Conservation (phyloP, 2,888 invertebrate genomes). For the Mantis religiosa region DNA sequence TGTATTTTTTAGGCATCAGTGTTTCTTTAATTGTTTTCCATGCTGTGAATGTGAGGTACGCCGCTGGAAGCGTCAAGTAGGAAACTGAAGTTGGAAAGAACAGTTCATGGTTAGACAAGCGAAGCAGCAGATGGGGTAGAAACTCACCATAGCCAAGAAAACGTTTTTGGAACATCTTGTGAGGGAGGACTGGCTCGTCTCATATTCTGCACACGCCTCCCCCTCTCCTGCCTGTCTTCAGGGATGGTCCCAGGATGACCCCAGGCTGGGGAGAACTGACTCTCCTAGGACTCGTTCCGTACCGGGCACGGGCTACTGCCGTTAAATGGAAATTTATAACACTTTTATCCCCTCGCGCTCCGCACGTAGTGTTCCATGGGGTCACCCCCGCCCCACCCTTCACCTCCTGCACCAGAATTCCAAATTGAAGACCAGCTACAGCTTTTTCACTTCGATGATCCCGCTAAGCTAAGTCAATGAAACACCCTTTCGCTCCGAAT, state of each 20-base stretch:
- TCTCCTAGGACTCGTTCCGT: conserved; percentile 10
- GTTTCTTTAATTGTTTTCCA: too few species aligned
- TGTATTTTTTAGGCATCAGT: too few species aligned
- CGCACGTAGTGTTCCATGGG: neutral
- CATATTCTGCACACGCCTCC: conserved; percentile 13
- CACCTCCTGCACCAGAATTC: neutral
- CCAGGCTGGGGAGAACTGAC: neutral
- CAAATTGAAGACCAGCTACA: neutral
- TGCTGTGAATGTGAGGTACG: too few species aligned
- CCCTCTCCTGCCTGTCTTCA: neutral
- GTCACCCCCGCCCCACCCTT: neutral
- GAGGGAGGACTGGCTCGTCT: neutral
- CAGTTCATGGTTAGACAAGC: too few species aligned
- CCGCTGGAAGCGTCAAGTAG: too few species aligned
- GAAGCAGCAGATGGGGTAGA: neutral
- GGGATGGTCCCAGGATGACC: conserved; percentile 14
- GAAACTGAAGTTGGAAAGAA: too few species aligned
- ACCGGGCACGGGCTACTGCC: neutral
- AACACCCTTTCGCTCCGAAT: neutral
- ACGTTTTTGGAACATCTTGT: neutral
- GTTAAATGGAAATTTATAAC: conserved; percentile 18
- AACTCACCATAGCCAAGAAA: neutral
- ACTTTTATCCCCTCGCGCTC: conserved; percentile 8
- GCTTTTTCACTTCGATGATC: neutral
- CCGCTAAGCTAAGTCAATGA: neutral